These are phyloP conservation scores for Coptodon rendalli DNA, from an alignment of 2,113 vertebrate genomes.

Conservation along the genomic window DNA sequence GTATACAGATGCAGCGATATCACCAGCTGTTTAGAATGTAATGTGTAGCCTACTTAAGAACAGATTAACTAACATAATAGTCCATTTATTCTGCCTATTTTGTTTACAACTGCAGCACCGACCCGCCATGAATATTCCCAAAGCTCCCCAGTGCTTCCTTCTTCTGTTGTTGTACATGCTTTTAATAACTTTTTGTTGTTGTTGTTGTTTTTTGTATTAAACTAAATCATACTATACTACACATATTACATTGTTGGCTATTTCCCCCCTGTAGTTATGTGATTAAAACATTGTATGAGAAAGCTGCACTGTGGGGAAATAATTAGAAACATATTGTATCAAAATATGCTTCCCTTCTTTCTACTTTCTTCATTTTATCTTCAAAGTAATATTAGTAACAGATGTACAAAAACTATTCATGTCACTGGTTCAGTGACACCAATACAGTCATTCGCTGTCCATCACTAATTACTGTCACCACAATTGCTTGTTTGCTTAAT, in stretches of 20 bases:
- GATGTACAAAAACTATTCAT: not conserved
- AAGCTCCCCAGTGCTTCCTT: not conserved
- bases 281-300: not conserved
- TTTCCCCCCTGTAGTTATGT: fast-evolving
- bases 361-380: not conserved
- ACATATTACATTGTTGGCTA: not conserved
- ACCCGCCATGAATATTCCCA: not conserved
- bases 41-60: not conserved
- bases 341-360: fast-evolving
- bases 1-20: not conserved
- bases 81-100: not conserved
- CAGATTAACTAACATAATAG: not conserved
- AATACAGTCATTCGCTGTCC: not conserved
- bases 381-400: not conserved
- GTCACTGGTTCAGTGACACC: not conserved
- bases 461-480: conserved; percentile 38
- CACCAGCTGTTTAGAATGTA: not conserved
- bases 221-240: not conserved
- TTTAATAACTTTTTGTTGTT: not conserved
- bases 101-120: not conserved
- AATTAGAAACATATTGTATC: not conserved
- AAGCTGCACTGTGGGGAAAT: not conserved
- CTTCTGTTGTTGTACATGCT: not conserved
- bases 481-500: conserved; percentile 35
- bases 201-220: not conserved